Evolutionary conservation across 2,888 invertebrate species (phyloP).

Genomic region (Macrophya annulata): DNA sequence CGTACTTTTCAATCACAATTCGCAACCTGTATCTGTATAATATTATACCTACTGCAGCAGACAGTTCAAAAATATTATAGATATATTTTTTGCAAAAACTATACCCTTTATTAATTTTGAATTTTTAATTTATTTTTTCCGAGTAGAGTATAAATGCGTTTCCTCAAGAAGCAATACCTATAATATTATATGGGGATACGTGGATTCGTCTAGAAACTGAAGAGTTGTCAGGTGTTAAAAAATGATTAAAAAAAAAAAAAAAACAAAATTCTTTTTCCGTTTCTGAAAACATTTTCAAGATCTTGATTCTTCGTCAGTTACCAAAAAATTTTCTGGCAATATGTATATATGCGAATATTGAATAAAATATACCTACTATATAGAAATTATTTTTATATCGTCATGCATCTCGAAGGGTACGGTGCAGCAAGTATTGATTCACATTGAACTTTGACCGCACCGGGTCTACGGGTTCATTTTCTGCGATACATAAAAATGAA

Average conservation of each 20-base stretch:
- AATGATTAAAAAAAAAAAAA: too few relatives aligned
- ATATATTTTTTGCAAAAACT: background rate
- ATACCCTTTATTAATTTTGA: too few relatives aligned
- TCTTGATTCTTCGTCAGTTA: too few relatives aligned
- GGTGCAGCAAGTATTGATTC: constrained; percentile 3
- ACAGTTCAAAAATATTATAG: background rate
- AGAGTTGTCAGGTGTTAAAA: too few relatives aligned
- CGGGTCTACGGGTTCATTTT: background rate
- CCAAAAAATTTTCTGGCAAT: too few relatives aligned
- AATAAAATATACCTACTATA: background rate
- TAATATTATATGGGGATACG: too few relatives aligned
- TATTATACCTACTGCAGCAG: background rate
- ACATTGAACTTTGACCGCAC: background rate
- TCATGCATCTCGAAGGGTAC: background rate
- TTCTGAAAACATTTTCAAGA: too few relatives aligned
- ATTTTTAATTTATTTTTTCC: too few relatives aligned
- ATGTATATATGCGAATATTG: background rate
- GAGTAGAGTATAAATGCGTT: too few relatives aligned
- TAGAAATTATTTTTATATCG: background rate
- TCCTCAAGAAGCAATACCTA: too few relatives aligned
- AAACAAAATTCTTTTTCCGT: too few relatives aligned
- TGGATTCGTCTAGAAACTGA: too few relatives aligned
- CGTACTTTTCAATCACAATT: constrained; percentile 31
- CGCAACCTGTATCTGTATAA: background rate
- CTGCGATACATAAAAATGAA: background rate